Evolutionary conservation across 1,140 invertebrate genomes (phyloP).

Genomic region (Palaemon carinicauda): DNA sequence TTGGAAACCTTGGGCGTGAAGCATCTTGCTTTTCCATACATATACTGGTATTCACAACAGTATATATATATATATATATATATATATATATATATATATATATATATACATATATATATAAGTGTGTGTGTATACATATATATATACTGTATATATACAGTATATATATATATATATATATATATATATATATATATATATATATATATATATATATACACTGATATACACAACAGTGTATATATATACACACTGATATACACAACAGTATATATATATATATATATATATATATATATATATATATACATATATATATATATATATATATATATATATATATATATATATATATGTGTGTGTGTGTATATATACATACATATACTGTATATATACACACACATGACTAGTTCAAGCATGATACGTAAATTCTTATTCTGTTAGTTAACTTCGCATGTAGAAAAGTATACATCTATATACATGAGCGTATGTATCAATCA

Average conservation of each 20-base stretch:
- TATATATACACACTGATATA: no score
- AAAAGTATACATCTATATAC: neutral
- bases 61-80: conserved; percentile 16
- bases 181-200: neutral
- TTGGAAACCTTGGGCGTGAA: no score
- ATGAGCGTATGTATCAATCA: neutral
- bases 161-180: conserved; percentile 25
- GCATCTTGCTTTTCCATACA: no score
- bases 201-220: neutral
- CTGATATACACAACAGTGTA: no score
- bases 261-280: conserved; percentile 29
- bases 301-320: conserved; percentile 5
- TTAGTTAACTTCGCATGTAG: neutral
- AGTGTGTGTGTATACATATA: neutral
- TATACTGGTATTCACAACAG: no score
- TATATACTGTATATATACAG: conserved; percentile 7
- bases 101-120: conserved; percentile 9
- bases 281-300: conserved; percentile 15
- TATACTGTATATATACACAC: neutral
- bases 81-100: conserved; percentile 22
- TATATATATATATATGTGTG: neutral
- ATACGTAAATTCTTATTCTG: neutral
- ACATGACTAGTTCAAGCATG: neutral
- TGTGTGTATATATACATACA: neutral
- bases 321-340: conserved; percentile 31